These are phyloP conservation scores for Solea senegalensis DNA, from an alignment of 2,113 vertebrate species.

Conservation along the genomic window DNA sequence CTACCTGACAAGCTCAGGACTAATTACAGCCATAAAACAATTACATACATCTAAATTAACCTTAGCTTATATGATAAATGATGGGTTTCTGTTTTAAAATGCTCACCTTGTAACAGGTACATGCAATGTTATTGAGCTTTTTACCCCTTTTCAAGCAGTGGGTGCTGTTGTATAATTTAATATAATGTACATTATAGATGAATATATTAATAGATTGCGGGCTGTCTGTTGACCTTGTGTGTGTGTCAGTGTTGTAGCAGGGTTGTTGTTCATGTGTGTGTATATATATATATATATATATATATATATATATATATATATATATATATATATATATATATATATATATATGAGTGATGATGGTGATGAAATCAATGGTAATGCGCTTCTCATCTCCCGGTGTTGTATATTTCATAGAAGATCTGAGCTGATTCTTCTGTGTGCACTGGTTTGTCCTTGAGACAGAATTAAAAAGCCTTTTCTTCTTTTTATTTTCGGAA, in stretches of 20 bases:
- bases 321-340: too few relatives aligned
- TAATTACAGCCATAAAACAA: not conserved
- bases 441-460: constrained; percentile 1
- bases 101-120: not conserved
- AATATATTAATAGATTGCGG: constrained; percentile 35
- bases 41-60: not conserved
- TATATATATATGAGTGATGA: constrained; percentile 2
- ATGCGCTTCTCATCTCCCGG: constrained; percentile 18
- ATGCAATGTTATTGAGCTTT: not conserved
- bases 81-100: not conserved
- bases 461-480: not conserved
- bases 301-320: too few relatives aligned
- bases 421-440: constrained; percentile 12
- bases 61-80: not conserved
- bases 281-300: too few relatives aligned
- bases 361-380: constrained; percentile 56
- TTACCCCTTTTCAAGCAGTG: not conserved
- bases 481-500: constrained; percentile 2
- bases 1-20: too few relatives aligned
- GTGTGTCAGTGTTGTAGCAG: not conserved
- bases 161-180: constrained; percentile 15
- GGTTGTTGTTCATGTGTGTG: not conserved
- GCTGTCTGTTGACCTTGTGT: constrained; percentile 11
- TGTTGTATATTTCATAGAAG: constrained; percentile 44
- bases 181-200: constrained; percentile 7